Evolutionary conservation across 2,797 vertebrate species (phyloP), one percentile per base, ranked within the genome.

Genomic region (Clarias pachynema): DNA sequence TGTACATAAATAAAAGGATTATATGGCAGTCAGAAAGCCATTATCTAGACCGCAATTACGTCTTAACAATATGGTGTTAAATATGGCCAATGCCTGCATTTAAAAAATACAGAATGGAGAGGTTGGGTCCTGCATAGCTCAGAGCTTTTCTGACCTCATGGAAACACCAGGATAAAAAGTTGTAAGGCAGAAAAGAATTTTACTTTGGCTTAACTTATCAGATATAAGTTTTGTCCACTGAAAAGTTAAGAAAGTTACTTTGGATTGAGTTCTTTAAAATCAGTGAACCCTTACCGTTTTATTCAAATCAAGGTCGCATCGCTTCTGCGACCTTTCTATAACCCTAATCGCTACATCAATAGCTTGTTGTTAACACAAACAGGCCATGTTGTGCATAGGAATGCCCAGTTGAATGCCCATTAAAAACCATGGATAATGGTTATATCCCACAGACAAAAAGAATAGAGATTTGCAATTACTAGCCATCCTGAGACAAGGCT

Each of bases 1-100:
- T 6, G 2, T 9, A 59, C 16, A 24, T 15, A 77, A 65, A 68
- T 44, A 56, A 68, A 85, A 66, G 29, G 40, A 81, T 73, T 56
- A 81, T 40, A 49, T 2, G 31, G 29, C 29, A 37, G 84, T 56
- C 12, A 4, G 40, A 74, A 81, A 65, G 68, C 77, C 63, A 73
- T 85, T 73, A 85, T 72, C 29, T 44, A 63, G 73, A 37, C 14
- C 63, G 26, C 70, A 85, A 53, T 73, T 73, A 60, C 14, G 31
- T 26, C 26, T 12, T 49, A 80, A 60, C 20, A 63, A 63, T 78
- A 31, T 4, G 53, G 31, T 57, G 49, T 78, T 78, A 44, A 78
- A 84, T 69, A 2, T 68, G 63, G 75, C 34, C 9, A 2, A 60
- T 49, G 20, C 49, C 57, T 79, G n/a, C 44, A 20, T 63, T 63